Base-by-base conservation (phyloP, 2,888 invertebrate species). In the Thera britannica region DNA sequence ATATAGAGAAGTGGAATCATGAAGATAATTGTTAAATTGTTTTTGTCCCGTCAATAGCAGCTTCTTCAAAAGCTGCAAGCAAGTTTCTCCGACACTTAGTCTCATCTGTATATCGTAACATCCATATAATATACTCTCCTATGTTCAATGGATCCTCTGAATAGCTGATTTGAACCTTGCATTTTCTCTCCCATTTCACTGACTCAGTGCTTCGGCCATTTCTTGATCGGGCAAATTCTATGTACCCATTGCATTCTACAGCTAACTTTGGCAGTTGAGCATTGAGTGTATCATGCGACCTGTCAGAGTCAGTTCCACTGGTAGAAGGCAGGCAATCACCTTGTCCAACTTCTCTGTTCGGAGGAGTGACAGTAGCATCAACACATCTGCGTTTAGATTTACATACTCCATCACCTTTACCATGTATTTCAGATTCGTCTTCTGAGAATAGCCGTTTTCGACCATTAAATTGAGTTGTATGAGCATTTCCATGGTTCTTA, bases 151-250 rank as follows among this genome's bases (percentile, higher is more conserved):
- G 92, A 65, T 94, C 93, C 70, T 92, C 91, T 0, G 94, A 94
- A 83, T 95, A 96, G 41, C 95, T 95, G 12, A 96, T 94, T 84
- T 95, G 95, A 61, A 96, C 83, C 80, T 95, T 95, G 79, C 95
- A 95, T 58, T 95, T 95, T 65, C 95, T 88, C 71, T 93, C 94
- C 95, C 96, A 96, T 75, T 94, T 95, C 87, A 93, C 94, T 68
- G 79, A 77, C 69, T 91, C 94, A 72, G 76, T 75, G 74, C 84
- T 86, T 41, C 86, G 77, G 65, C 81, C 89, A 69, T 90, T 92
- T 70, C 88, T 85, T 12, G 86, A 84, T 75, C 90, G 86, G 46
- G 86, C 86, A 76, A 94, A 94, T 76, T 92, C 89, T 62, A 94
- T 85, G 67, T 88, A 92, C 49, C 94, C 93, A 72, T 90, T 90